Conservation (phyloP, 2,113 vertebrate species). For the Clarias macrocephalus region DNA sequence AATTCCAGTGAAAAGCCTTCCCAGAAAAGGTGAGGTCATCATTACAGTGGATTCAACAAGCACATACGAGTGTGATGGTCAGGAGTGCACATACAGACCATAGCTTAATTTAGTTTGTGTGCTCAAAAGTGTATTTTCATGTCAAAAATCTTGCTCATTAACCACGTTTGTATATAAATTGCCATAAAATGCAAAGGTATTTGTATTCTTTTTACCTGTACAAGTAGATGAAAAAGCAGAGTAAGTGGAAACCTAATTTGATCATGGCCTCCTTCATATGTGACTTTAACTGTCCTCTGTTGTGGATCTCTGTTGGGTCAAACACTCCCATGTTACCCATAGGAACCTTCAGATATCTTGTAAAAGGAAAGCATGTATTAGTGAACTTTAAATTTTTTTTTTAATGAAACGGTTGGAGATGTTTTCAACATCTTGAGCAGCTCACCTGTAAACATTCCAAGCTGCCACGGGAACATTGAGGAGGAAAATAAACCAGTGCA, state of each 20-base stretch:
- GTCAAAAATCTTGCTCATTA: not conserved
- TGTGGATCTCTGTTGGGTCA: slow-evolving; percentile 98
- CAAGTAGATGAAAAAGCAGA: slow-evolving; percentile 98
- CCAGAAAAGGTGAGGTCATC: not conserved
- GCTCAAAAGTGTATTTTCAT: not conserved
- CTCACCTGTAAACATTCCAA: slow-evolving; percentile 95
- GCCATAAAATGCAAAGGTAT: not conserved
- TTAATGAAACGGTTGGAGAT: not conserved
- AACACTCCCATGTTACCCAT: slow-evolving; percentile 98
- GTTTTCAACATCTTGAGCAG: not conserved
- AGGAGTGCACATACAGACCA: not conserved
- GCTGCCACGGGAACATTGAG: slow-evolving; percentile 92
- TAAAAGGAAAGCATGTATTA: slow-evolving; percentile 12
- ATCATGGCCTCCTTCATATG: slow-evolving; percentile 99
- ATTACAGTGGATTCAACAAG: not conserved
- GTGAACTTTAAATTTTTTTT: too few species aligned
- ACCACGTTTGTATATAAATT: not conserved
- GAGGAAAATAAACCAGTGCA: slow-evolving; percentile 98
- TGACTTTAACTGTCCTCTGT: slow-evolving; percentile 92
- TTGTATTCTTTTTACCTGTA: slow-evolving; percentile 80
- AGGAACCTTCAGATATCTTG: slow-evolving; percentile 89
- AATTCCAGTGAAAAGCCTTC: not conserved
- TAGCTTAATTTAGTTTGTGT: not conserved
- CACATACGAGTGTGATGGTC: not conserved
- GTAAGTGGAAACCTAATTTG: slow-evolving; percentile 95